Evolutionary conservation across 1,140 invertebrate genomes (phyloP), one percentile per base, ranked within the genome.

Genomic region (Tigriopus japonicus): DNA sequence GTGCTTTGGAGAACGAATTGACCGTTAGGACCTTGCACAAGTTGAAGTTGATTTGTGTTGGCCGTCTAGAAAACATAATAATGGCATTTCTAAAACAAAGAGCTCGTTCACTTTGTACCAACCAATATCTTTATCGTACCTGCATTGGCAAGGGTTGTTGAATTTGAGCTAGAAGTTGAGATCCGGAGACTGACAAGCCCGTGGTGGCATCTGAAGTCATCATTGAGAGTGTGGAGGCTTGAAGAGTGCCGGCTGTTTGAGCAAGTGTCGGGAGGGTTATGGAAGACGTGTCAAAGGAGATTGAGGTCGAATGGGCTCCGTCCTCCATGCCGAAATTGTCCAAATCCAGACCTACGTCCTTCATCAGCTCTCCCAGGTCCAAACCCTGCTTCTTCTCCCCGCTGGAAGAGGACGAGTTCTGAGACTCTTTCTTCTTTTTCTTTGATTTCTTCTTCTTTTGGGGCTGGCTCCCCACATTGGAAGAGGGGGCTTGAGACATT

Each of bases 311-410:
- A 35, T 55, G 53, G 23, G 19, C 41, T 41, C 42, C n/a, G 1
- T 58, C 43, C 15, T 35, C 42, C 12, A 23, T 42, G 42, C 51
- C 14, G 21, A 52, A 21, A 19, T 42, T 45, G 12, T 53, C 41
- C 13, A 53, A 15, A 52, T 60, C 58, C 13, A 60, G 42, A 21
- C 58, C 58, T 1, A 60, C 58, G 21, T 60, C 58, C 17, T 60
- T 60, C 58, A 60, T 60, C n/a, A 60, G 21, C 15, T 49, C 58
- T 17, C 58, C 58, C 3, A 60, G 42, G 58, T 60, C 58, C 21
- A 60, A 49, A 6, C 45, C 45, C 6, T 15, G 21, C 21, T 49
- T 49, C n/a, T 49, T 49, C 3, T 21, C 45, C 45, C 45, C 45
- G 10, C 45, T 21, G 21, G n/a, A 15, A 6, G 45, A 49, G n/a